Base-by-base conservation (phyloP, 2,797 vertebrate species). In the Enteromius trimaculatus region DNA sequence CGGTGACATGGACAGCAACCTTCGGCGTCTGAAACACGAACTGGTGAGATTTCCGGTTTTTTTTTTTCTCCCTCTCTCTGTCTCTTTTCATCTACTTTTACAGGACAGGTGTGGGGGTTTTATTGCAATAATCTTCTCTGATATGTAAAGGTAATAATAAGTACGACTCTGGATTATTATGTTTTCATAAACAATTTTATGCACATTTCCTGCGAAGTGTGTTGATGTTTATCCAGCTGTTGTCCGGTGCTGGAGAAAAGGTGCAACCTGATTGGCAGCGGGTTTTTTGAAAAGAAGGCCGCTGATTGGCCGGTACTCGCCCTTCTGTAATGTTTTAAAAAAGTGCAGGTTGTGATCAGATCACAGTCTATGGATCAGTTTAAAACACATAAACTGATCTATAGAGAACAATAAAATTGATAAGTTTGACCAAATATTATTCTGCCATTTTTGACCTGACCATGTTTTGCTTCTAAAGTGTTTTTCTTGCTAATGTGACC, bases 11-110 rank as follows among this genome's bases (percentile, higher is more conserved):
- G 86, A 91, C 76, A 85, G 71, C 34, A 83, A 87, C 34, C 75
- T 88, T 19, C 85, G 68, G 55, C 78, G 76, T 66, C 72, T 91
- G 37, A 91, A 89, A 72, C 86, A 87, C 23, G 86, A 90, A 60
- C 68, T 90, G 89, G 90, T 90, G 55, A 72, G 89, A 53, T 5
- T 55, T 71, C 5, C 16, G 42, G 2, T 39, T 11, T 0, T 4
- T 23, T 17, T 39, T 7, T 26, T 1, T 1, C 34, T 34, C 34
- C 9, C 37, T 39, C 37, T 8, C 31, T 14, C 29, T 31, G 29
- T 31, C 10, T 39, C 14, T 51, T 4, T 3, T 66, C 6, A 0
- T 69, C 71, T 53, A 26, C 8, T 49, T 72, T 58, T 17, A 62
- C 37, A 34, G 9, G 9, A 31, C 49, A 4, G 26, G 26, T 6